Percentiles rank a stretch among this genome's conserved stretches.
These are phyloP conservation scores for Euclidia mi DNA, from an alignment of 2,888 invertebrate genomes.

Conservation along the genomic window DNA sequence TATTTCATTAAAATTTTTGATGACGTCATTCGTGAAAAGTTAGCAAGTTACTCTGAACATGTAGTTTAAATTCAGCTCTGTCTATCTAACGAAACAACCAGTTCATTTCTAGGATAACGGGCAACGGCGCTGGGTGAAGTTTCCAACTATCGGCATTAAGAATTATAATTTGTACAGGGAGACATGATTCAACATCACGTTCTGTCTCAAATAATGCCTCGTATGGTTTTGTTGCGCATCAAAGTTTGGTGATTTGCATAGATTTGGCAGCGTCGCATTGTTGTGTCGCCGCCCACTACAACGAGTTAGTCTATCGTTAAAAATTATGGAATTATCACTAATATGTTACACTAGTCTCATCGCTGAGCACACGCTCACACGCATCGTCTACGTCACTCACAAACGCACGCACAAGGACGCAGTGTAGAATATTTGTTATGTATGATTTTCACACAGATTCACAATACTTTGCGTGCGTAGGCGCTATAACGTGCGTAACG, in stretches of 20 bases:
- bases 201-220: neutral
- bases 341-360: slow-evolving; percentile 24
- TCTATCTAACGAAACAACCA: slow-evolving; percentile 5
- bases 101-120: slow-evolving; percentile 7
- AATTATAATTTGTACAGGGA: slow-evolving; percentile 4
- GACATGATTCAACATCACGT: neutral
- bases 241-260: slow-evolving; percentile 6
- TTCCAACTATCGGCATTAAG: neutral
- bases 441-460: too few species aligned
- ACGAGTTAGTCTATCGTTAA: slow-evolving; percentile 30
- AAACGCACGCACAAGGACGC: neutral
- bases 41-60: slow-evolving; percentile 7
- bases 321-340: slow-evolving; percentile 30
- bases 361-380: neutral
- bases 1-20: neutral
- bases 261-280: neutral
- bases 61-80: slow-evolving; percentile 1
- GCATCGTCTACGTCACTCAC: neutral
- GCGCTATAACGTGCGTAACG: too few species aligned
- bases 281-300: slow-evolving; percentile 12
- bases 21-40: slow-evolving; percentile 10
- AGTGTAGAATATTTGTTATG: too few species aligned
- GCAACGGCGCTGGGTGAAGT: neutral
- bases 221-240: slow-evolving; percentile 5
- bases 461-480: too few species aligned